phyloP scores from a whole-genome alignment of 2,888 invertebrate species.

The Nymphalis polychloros region DNA sequence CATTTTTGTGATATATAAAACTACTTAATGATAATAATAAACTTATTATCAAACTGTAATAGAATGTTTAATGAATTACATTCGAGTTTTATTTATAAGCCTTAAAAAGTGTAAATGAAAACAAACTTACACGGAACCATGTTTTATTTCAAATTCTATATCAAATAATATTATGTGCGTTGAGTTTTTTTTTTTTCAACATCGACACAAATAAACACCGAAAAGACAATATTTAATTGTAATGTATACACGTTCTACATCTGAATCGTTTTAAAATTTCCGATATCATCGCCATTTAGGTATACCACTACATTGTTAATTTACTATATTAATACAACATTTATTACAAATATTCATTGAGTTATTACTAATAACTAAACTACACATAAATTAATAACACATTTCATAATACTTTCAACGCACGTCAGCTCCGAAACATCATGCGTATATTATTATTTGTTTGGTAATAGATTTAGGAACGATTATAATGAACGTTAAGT shows the following conservation, averaged over 20 bases:
- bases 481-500: not conserved
- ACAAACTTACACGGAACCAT: slow-evolving; percentile 24
- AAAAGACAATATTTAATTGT: slow-evolving; percentile 2
- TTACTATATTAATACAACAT: slow-evolving; percentile 51
- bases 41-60: slow-evolving; percentile 54
- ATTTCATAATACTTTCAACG: slow-evolving; percentile 70
- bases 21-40: slow-evolving; percentile 48
- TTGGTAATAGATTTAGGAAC: slow-evolving; percentile 22
- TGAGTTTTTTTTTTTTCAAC: slow-evolving; percentile 31
- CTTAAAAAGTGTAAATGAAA: not conserved
- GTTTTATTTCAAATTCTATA: slow-evolving; percentile 45
- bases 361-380: slow-evolving; percentile 56
- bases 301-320: slow-evolving; percentile 40
- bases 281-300: slow-evolving; percentile 12
- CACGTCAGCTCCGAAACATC: slow-evolving; percentile 47
- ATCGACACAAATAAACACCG: slow-evolving; percentile 20
- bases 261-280: not conserved
- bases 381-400: slow-evolving; percentile 77
- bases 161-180: slow-evolving; percentile 46
- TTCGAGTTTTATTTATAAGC: slow-evolving; percentile 26
- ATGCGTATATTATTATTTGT: slow-evolving; percentile 21
- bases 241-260: slow-evolving; percentile 9
- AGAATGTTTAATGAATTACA: slow-evolving; percentile 53
- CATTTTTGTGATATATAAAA: slow-evolving; percentile 61
- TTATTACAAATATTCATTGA: slow-evolving; percentile 48